Conservation (phyloP, 2,888 invertebrate species). For the Ctena decussata region DNA sequence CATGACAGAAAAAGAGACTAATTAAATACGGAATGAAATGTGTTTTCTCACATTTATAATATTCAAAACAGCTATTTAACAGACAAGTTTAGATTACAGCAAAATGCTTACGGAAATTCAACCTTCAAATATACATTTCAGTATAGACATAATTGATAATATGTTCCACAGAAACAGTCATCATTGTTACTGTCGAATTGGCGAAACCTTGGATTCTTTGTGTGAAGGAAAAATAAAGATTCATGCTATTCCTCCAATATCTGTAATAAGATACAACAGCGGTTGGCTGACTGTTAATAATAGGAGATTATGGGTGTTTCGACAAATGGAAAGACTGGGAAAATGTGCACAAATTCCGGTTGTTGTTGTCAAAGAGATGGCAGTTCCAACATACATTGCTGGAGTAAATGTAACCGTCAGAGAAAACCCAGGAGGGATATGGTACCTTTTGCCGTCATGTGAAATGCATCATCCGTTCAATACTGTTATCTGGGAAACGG, state of each 20-base stretch:
- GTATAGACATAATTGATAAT: not conserved
- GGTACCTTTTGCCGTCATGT: not conserved
- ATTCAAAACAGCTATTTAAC: too few relatives aligned
- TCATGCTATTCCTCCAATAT: not conserved
- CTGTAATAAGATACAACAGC: not conserved
- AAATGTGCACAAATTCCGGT: not conserved
- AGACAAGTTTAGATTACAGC: too few relatives aligned
- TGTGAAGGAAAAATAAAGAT: not conserved
- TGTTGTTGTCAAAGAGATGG: not conserved
- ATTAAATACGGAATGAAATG: too few relatives aligned
- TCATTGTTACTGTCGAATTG: not conserved
- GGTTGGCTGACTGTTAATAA: conserved; percentile 6
- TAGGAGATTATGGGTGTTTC: conserved; percentile 39
- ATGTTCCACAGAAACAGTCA: not conserved
- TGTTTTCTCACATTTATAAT: too few relatives aligned
- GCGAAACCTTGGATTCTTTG: not conserved
- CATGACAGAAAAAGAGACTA: too few relatives aligned
- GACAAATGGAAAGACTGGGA: conserved; percentile 17
- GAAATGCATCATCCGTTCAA: not conserved
- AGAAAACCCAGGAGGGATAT: not conserved
- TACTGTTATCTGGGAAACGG: not conserved
- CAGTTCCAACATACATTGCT: not conserved
- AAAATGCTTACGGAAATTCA: not conserved
- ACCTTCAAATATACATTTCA: not conserved
- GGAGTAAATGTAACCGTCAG: not conserved